phyloP scores from a whole-genome alignment of 2,113 vertebrate species.

The Marmota monax region DNA sequence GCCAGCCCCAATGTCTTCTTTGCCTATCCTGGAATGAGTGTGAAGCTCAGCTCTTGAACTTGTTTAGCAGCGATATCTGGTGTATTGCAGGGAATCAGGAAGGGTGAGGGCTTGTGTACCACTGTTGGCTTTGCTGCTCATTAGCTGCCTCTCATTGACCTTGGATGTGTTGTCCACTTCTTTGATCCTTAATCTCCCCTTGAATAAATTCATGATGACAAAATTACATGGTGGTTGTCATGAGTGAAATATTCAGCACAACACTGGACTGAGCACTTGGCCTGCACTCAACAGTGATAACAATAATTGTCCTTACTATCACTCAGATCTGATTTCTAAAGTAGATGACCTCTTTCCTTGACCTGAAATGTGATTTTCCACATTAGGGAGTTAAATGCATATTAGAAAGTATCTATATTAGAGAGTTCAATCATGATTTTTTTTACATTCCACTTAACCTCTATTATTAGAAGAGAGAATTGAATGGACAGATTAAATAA shows the following conservation, averaged over 20 bases:
- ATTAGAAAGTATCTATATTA: not conserved
- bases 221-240: not conserved
- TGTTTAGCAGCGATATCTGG: not conserved
- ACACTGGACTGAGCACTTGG: not conserved
- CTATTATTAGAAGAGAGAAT: not conserved
- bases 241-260: not conserved
- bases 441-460: not conserved
- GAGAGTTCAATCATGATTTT: not conserved
- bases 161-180: not conserved
- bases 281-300: not conserved
- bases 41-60: not conserved
- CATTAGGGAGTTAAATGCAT: not conserved
- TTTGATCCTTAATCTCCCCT: not conserved
- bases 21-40: not conserved
- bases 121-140: not conserved
- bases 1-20: not conserved
- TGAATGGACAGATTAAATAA: not conserved
- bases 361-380: not conserved
- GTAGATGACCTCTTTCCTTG: not conserved
- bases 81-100: not conserved
- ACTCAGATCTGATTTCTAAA: not conserved
- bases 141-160: not conserved
- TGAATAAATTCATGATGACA: not conserved
- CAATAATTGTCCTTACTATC: not conserved
- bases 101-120: not conserved